Base-by-base conservation (phyloP, 2,113 vertebrate species). In the Oriolus oriolus region DNA sequence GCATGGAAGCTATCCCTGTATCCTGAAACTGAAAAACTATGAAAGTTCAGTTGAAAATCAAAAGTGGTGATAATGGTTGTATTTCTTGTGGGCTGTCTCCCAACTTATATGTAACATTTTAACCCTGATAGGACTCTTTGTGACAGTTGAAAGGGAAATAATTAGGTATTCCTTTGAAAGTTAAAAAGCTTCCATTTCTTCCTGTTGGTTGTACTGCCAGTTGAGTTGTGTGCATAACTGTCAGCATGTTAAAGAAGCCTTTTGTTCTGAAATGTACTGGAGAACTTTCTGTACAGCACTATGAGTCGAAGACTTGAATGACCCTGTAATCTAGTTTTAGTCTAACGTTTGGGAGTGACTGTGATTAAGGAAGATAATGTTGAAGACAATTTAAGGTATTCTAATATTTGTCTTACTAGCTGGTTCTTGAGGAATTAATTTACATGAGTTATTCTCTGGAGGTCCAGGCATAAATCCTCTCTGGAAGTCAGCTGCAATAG, bases 401-500 rank as follows among this genome's bases (percentile, higher is more conserved):
- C 20, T n/a, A 41, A 64, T 73, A 69, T 45, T 80, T 93, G 44
- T 9, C 11, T 33, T 28, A 14, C 44, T 75, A 61, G 39, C 17
- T 0, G 1, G 1, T 60, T 69, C 28, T 68, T 31, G 39, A 61
- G 31, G 27, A 70, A n/a, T 54, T 41, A 17, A 77, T 84, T 94
- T 47, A 18, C 10, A 2, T 12, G 41, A 74, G 42, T 57, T 84
- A 15, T 11, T 50, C 54, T 61, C 27, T 71, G 28, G 60, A 66
- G 37, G 13, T 53, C 13, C 18, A 45, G 56, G 59, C 28, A 10
- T 61, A 83, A 90, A 57, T 84, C 7, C 17, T 73, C 28, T 45
- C 35, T 87, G 35, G 16, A 75, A 87, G 15, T 26, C 24, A 49
- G 84, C 81, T 95, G 96, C 89, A 97, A 3, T 95, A 93, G 61